phyloP scores from a whole-genome alignment of 2,888 invertebrate genomes.

The Chrysolina haemoptera region DNA sequence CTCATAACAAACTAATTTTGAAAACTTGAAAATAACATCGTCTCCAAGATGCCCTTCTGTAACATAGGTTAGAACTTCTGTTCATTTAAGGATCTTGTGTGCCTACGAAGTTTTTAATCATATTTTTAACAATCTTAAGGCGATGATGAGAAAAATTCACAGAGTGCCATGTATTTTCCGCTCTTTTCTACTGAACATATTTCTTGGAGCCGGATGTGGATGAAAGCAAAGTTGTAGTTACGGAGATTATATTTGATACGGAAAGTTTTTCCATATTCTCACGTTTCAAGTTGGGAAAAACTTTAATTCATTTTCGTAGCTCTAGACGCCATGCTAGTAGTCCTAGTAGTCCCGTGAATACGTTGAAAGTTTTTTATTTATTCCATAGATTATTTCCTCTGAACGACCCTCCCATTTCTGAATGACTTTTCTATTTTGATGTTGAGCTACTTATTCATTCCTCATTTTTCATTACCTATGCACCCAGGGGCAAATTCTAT shows the following conservation, averaged over 20 bases:
- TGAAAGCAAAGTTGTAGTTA: constrained; percentile 12
- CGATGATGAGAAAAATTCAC: neutral
- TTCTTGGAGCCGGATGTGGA: neutral
- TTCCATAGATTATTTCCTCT: neutral
- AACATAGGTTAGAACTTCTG: no score
- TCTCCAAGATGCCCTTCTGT: no score
- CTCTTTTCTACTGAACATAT: neutral
- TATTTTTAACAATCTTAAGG: neutral
- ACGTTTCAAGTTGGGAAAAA: constrained; percentile 2
- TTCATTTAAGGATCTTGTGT: no score
- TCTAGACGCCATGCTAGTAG: neutral
- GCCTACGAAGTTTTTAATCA: neutral
- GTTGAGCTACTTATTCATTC: neutral
- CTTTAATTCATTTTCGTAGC: constrained; percentile 15
- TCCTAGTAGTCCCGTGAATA: neutral
- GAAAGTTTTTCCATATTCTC: constrained; percentile 13
- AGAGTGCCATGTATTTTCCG: neutral
- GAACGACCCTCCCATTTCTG: neutral
- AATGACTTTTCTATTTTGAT: neutral
- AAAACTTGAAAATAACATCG: no score
- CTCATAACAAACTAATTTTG: no score
- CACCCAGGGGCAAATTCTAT: neutral
- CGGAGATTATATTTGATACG: constrained; percentile 7
- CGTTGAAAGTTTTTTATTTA: constrained; percentile 1
- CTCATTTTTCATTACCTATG: neutral